Evolutionary conservation across 2,888 invertebrate species (phyloP), one percentile per base, ranked within the genome.

Genomic region (Aethes cnicana): DNA sequence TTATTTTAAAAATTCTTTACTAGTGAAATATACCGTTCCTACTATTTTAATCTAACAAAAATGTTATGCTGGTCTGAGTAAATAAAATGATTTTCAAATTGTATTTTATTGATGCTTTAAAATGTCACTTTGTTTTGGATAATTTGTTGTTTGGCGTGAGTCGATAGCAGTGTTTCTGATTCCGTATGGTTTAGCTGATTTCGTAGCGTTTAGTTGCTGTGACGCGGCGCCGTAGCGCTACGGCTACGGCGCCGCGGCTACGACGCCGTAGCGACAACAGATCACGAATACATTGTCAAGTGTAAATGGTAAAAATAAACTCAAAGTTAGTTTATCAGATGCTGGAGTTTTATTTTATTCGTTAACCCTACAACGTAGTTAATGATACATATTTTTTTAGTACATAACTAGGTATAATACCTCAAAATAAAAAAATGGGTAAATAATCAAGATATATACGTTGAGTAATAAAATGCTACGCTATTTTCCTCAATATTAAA

Each of bases 291-390:
- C 88, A 90, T 88, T 90, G 90, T 90, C 90, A 90, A 90, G 90
- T 90, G 90, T 90, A 90, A 90, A 90, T 90, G 90, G 90, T 90
- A 90, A 90, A 87, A 90, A 90, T 90, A 90, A 90, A 90, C 90
- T 90, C 90, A 90, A 90, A 90, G 90, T 90, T 90, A 90, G 90
- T 90, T 90, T 90, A 90, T 90, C 90, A 90, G 87, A 90, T 11
- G 79, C 79, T 73, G 67, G 83, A 84, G 81, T 89, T 89, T 89
- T 68, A 88, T 88, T 61, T 59, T 81, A 73, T 56, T 66, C n/a
- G 18, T 26, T 5, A 12, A 11, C 28, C 28, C 28, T 1, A n/a
- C n/a, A n/a, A n/a, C n/a, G 28, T 28, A 12, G n/a, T 26, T 26
- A n/a, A 9, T 9, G 9, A n/a, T 9, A 26, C n/a, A 26, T 9